Evolutionary conservation across 2,888 invertebrate species (phyloP).

Genomic region (Xestia ashworthii): DNA sequence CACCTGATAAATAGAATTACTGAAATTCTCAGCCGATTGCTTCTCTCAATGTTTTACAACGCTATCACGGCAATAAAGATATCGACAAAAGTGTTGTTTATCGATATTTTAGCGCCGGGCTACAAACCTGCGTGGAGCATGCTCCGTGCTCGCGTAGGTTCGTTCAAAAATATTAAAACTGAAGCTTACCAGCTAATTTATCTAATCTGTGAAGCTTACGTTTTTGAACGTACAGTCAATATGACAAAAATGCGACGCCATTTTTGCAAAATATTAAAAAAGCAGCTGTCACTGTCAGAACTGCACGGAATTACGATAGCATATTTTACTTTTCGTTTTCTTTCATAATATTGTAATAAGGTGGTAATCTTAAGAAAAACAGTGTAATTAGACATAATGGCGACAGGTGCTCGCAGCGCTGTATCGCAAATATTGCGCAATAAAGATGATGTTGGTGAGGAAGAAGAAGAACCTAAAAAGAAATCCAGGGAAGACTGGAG

Average conservation of each 20-base stretch:
- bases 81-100: too few relatives aligned
- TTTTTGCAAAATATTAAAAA: constrained; percentile 44
- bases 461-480: constrained; percentile 95
- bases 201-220: too few relatives aligned
- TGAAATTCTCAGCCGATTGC: too few relatives aligned
- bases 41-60: too few relatives aligned
- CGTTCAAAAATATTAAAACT: too few relatives aligned
- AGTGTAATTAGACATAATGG: constrained; percentile 72
- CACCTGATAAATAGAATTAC: too few relatives aligned
- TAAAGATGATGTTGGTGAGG: constrained; percentile 90
- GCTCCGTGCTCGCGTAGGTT: too few relatives aligned
- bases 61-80: too few relatives aligned
- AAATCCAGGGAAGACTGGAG: constrained; percentile 98
- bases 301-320: not conserved
- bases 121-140: too few relatives aligned
- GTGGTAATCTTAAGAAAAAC: not conserved
- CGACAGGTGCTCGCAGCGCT: constrained; percentile 86
- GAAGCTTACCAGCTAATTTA: too few relatives aligned
- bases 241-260: constrained; percentile 51
- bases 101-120: too few relatives aligned
- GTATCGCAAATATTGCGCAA: constrained; percentile 94
- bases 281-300: constrained; percentile 13
- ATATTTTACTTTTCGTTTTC: not conserved
- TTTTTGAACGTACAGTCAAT: constrained; percentile 38
- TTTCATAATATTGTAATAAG: not conserved